Evolutionary conservation across 2,888 invertebrate species (phyloP).

Genomic region (Eilema depressum): DNA sequence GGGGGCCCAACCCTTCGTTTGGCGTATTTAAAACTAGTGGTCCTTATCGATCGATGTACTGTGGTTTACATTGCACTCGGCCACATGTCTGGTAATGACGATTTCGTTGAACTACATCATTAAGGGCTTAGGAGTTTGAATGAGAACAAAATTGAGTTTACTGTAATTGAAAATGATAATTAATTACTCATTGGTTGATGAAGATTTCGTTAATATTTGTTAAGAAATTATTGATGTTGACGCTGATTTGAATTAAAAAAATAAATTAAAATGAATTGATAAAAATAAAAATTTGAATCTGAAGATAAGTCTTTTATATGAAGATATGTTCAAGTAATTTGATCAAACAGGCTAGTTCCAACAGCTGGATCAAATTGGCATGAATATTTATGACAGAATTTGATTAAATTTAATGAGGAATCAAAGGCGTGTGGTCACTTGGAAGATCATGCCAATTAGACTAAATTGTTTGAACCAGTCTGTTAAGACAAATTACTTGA

Average conservation of each 20-base stretch:
- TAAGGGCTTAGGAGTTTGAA: conserved; percentile 1
- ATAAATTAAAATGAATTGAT: too few relatives aligned
- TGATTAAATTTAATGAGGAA: too few relatives aligned
- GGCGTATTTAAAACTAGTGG: conserved; percentile 73
- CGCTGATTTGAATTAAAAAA: neutral
- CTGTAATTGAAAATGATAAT: neutral
- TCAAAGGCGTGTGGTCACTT: too few relatives aligned
- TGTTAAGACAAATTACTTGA: too few relatives aligned
- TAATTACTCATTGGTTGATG: neutral
- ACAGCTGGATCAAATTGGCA: too few relatives aligned
- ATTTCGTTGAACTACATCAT: conserved; percentile 23
- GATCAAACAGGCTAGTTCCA: too few relatives aligned
- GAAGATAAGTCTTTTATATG: too few relatives aligned
- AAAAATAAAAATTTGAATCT: too few relatives aligned
- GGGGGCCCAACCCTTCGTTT: conserved; percentile 77
- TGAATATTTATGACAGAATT: too few relatives aligned
- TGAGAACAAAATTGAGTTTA: conserved; percentile 1
- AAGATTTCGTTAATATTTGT: neutral
- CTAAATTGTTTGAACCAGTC: too few relatives aligned
- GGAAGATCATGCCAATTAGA: too few relatives aligned
- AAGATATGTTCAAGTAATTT: too few relatives aligned
- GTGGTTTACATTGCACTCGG: conserved; percentile 50
- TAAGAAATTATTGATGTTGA: neutral
- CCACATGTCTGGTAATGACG: conserved; percentile 44
- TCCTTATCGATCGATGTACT: conserved; percentile 64